phyloP scores from a whole-genome alignment of 2,888 invertebrate genomes.

The Lottia scabra region DNA sequence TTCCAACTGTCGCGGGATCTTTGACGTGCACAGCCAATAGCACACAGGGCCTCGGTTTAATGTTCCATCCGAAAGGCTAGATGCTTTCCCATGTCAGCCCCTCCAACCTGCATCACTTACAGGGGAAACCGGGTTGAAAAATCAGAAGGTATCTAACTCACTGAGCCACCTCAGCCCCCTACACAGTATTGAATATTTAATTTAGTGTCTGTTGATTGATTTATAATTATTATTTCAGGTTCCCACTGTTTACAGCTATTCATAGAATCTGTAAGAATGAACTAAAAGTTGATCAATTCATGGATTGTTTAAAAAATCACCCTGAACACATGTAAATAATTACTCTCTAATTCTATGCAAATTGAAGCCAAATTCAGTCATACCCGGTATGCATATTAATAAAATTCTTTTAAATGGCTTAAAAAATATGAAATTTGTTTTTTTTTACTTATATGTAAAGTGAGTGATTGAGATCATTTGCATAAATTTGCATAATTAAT shows the following conservation, averaged over 20 bases:
- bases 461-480: background rate
- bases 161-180: too few species aligned
- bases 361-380: constrained; percentile 1
- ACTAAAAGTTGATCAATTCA: constrained; percentile 82
- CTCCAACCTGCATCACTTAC: too few species aligned
- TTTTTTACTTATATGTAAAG: background rate
- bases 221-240: constrained; percentile 75
- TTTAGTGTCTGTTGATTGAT: too few species aligned
- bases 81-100: too few species aligned
- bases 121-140: too few species aligned
- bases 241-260: constrained; percentile 95
- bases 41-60: too few species aligned
- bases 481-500: background rate
- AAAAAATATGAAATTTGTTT: background rate
- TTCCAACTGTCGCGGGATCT: too few species aligned
- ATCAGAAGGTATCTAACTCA: too few species aligned
- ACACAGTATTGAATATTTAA: too few species aligned
- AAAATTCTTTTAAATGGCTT: background rate
- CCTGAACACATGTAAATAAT: constrained; percentile 89
- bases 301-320: constrained; percentile 92
- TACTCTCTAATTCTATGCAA: constrained; percentile 5
- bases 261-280: constrained; percentile 91
- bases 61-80: too few species aligned
- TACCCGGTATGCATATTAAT: too few species aligned
- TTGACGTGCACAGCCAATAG: too few species aligned